Conservation (phyloP, 2,113 vertebrate genomes). For the Dasypus novemcinctus region DNA sequence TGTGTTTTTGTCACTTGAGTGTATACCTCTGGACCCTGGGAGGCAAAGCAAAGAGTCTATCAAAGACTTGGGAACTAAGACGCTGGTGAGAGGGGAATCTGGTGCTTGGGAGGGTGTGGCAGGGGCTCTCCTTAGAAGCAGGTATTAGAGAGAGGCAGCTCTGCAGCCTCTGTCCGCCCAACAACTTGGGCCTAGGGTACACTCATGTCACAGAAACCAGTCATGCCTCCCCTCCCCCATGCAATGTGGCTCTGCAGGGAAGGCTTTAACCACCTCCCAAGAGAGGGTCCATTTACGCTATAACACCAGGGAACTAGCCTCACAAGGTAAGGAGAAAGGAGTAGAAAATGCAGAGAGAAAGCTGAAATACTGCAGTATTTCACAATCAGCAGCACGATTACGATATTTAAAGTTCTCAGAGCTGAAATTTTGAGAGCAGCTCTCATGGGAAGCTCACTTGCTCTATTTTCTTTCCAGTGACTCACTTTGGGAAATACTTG, state of each 20-base stretch:
- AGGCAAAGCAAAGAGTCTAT: background rate
- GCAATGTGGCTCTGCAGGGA: background rate
- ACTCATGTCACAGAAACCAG: too few species aligned
- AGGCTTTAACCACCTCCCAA: background rate
- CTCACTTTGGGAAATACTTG: background rate
- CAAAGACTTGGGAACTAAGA: background rate
- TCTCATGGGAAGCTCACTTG: background rate
- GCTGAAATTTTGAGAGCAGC: background rate
- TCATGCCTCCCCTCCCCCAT: too few species aligned
- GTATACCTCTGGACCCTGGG: background rate
- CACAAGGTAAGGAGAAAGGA: background rate
- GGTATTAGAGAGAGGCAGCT: background rate
- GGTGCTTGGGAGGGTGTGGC: too few species aligned
- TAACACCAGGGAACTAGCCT: background rate
- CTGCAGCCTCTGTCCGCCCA: background rate
- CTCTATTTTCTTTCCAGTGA: background rate
- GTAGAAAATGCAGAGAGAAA: background rate
- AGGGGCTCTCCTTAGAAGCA: too few species aligned
- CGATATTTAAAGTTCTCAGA: background rate
- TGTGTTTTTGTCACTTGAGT: background rate
- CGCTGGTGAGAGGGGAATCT: background rate
- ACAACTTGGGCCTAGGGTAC: too few species aligned
- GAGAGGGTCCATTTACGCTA: background rate
- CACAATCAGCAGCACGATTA: background rate
- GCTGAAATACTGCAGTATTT: background rate